Conservation (phyloP, 2,113 vertebrate genomes). For the Haplochromis burtoni region DNA sequence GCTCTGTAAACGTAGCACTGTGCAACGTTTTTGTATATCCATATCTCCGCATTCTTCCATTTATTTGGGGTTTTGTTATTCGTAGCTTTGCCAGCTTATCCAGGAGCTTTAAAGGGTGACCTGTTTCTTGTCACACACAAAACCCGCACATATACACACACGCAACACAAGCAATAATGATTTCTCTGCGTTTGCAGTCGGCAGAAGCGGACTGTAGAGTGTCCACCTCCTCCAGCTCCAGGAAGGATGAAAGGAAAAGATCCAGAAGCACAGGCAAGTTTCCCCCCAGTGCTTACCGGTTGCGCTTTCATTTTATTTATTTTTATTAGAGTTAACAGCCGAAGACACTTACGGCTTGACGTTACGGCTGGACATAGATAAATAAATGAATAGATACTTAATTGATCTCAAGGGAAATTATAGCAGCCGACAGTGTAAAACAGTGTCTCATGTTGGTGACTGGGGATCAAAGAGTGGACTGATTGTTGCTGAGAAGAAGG, state of each 20-base stretch:
- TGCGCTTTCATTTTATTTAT: not conserved
- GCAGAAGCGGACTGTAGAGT: slow-evolving; percentile 44
- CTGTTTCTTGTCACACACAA: not conserved
- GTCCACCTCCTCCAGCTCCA: slow-evolving; percentile 59
- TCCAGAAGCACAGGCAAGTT: slow-evolving; percentile 58
- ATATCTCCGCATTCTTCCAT: not conserved
- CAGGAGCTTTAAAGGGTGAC: not conserved
- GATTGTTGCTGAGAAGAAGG: not conserved
- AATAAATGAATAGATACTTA: not conserved
- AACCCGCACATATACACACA: not conserved
- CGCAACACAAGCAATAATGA: not conserved
- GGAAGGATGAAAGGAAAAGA: slow-evolving; percentile 53
- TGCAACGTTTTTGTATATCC: not conserved
- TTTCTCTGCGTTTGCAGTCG: slow-evolving; percentile 46
- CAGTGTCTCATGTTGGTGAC: not conserved
- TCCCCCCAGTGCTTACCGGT: not conserved
- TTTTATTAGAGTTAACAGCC: not conserved
- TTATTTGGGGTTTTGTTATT: not conserved
- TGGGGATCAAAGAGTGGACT: not conserved
- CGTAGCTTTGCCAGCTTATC: not conserved
- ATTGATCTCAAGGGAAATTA: not conserved
- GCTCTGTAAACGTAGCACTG: not conserved
- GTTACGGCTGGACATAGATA: not conserved
- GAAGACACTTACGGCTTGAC: not conserved
- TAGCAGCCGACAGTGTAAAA: not conserved